Conservation (phyloP, 2,888 invertebrate species). For the Diogma glabrata region DNA sequence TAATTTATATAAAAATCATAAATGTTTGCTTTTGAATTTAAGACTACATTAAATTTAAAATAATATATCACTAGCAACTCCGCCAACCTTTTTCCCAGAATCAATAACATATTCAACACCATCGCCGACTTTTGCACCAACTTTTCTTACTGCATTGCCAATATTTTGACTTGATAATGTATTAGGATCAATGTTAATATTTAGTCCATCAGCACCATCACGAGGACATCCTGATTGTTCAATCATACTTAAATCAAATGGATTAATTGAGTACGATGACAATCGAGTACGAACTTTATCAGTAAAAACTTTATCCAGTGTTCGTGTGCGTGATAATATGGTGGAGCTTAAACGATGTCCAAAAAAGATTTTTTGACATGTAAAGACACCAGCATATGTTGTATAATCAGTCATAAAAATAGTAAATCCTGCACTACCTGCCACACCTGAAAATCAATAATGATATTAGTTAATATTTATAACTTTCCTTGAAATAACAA, state of each 20-base stretch:
- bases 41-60: no score
- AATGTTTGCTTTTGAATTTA: no score
- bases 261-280: conserved; percentile 55
- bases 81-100: conserved; percentile 50
- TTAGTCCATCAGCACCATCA: conserved; percentile 44
- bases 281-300: conserved; percentile 58
- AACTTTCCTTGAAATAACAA: not conserved
- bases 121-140: conserved; percentile 58
- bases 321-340: conserved; percentile 62
- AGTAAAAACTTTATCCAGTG: conserved; percentile 55
- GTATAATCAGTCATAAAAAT: conserved; percentile 64
- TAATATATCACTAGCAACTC: conserved; percentile 16
- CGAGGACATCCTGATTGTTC: conserved; percentile 57
- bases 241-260: conserved; percentile 62
- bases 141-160: conserved; percentile 57
- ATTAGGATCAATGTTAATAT: conserved; percentile 61
- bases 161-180: conserved; percentile 65
- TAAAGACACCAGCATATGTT: conserved; percentile 63
- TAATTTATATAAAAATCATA: no score
- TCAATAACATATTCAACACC: conserved; percentile 60
- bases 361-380: conserved; percentile 61
- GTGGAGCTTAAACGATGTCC: conserved; percentile 68
- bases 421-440: conserved; percentile 62
- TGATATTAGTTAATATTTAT: conserved; percentile 3
- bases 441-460: conserved; percentile 44